Evolutionary conservation across 2,888 invertebrate genomes (phyloP), one percentile per base, ranked within the genome.

Genomic region (Onthophagus sagittarius): DNA sequence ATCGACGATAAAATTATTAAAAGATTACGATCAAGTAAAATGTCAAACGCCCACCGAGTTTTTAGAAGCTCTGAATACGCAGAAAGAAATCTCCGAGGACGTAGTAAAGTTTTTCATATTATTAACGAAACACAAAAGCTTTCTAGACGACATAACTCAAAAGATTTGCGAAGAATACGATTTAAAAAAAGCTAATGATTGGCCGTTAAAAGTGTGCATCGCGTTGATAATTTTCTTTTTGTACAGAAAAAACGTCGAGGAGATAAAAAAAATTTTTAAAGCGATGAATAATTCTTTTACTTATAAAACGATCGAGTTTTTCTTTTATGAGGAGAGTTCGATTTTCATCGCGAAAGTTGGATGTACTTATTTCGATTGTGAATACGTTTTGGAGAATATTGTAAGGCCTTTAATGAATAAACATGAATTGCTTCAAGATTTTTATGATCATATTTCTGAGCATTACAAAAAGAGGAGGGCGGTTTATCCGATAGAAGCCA

Each of bases 311-410:
- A 82, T 87, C 14, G 83, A 83, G 69, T 87, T 86, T 79, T 82
- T 89, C 69, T 83, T 84, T 39, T 85, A 85, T 72, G 86, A 87
- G 77, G 86, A 88, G 79, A 84, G 86, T 71, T 80, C 88, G 69
- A 81, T 85, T 62, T 84, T 82, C 62, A 84, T 88, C 75, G 85
- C 88, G 11, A 85, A 87, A 82, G 82, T 86, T 74, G 88, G 87
- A 33, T 86, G 87, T 77, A 77, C 80, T 63, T 79, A 84, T 77
- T 90, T 88, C 77, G 89, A 89, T 74, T 86, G 86, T 63, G 84
- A 82, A 33, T 89, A 86, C 77, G 85, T 88, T 15, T 83, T 88
- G 2, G 84, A 87, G 62, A 86, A 86, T 76, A 87, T 90, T 69
- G 83, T 89, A 15, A 80, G 81, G 63, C 88, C 89, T 0, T 81